Conservation (phyloP, 2,797 vertebrate genomes). For the Molossus alvarezi region DNA sequence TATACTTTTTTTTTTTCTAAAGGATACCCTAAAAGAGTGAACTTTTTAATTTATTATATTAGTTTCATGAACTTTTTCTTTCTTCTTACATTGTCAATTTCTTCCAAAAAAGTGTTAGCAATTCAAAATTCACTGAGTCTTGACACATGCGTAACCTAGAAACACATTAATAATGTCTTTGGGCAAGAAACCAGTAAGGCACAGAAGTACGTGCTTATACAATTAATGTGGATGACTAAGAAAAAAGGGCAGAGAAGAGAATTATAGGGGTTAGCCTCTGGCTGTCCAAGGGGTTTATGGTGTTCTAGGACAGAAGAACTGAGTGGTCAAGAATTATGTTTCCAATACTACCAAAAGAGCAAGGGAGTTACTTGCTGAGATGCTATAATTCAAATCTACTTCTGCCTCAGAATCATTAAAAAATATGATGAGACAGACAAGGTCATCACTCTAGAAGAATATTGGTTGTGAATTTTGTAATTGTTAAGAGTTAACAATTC, state of each 20-base stretch:
- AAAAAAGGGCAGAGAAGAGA: not conserved
- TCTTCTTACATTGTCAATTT: not conserved
- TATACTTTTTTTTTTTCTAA: not conserved
- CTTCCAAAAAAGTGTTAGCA: not conserved
- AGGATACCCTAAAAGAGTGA: not conserved
- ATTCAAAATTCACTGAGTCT: not conserved
- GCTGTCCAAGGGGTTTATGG: not conserved
- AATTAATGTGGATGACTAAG: not conserved
- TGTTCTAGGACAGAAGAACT: not conserved
- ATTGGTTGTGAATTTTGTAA: slow-evolving; percentile 29
- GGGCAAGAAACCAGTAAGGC: not conserved
- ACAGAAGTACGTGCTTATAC: not conserved
- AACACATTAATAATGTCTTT: not conserved
- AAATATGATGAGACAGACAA: slow-evolving; percentile 61
- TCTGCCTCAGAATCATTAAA: slow-evolving; percentile 17
- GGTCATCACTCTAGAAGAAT: slow-evolving; percentile 12
- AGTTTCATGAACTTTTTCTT: not conserved
- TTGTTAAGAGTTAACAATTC: not conserved
- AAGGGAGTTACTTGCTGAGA: slow-evolving; percentile 17
- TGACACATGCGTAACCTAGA: not conserved
- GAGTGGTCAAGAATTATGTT: slow-evolving; percentile 42
- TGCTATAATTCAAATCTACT: slow-evolving; percentile 66
- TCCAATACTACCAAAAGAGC: not conserved
- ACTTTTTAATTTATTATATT: not conserved
- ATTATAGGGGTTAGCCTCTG: not conserved